Base-by-base conservation (phyloP, 2,888 invertebrate genomes). In the Cantharis flavilabris region DNA sequence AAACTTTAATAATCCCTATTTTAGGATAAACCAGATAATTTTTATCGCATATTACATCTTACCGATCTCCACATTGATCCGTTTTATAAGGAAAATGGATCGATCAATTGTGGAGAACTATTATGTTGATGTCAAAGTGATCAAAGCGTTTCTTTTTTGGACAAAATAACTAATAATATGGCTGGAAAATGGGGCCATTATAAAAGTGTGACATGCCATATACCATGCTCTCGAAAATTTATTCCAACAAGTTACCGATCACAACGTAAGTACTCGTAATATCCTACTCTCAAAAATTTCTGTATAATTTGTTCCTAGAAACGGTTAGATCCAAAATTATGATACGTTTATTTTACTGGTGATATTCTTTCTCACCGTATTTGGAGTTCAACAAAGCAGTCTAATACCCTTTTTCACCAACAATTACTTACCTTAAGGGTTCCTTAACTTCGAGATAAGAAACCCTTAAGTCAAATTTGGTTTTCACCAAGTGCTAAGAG, bases 101-200 rank as follows among this genome's bases (percentile, higher is more conserved):
- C 33, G 33, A 33, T 33, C 13, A 5, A 33, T 33, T 65, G 65
- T 23, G 16, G 23, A 13, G 23, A 65, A 23, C 23, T 23, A 13
- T 23, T 65, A 23, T 65, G 65, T 65, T 65, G n/a, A n/a, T n/a
- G 65, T 11, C 18, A 65, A 16, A 65, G 1, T n/a, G 33, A 33
- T 33, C 33, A 33, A n/a, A 13, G 33, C 2, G 33, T 33, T 10
- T 33, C 13, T 5, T 13, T 13, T 1, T n/a, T 13, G 33, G 13
- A 33, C 3, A 13, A 1, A 33, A 33, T 33, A 13, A 33, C 2
- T 5, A n/a, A 83, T 30, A 81, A 84, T 26, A 87, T 87, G 0
- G 96, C 96, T 0, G 96, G 96, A 0, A 92, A 89, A 82, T 97
- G 95, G 95, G 96, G 96, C 1, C 94, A 95, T 85, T 95, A 94